A percentile compares a stretch with the other conserved stretches of the same genome.
These are phyloP conservation scores for Aphis craccivora DNA, from an alignment of 1,140 invertebrate species.

Conservation along the genomic window DNA sequence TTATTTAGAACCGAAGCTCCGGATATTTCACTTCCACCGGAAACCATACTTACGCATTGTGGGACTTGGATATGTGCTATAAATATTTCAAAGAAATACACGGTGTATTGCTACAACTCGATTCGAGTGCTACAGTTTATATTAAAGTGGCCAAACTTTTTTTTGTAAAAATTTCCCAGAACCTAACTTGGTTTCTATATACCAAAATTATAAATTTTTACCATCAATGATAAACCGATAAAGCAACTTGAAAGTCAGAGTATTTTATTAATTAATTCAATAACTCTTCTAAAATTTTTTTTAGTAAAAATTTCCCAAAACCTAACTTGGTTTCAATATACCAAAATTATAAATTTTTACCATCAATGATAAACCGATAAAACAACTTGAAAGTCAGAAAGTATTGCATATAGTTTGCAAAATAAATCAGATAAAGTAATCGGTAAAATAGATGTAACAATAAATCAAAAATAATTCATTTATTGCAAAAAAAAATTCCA, in stretches of 20 bases:
- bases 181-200: background rate
- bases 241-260: background rate
- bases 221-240: background rate
- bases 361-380: background rate
- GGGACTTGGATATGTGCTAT: background rate
- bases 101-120: background rate
- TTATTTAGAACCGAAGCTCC: slow-evolving; percentile 13
- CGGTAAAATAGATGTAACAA: background rate
- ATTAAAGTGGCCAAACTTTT: background rate
- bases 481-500: background rate
- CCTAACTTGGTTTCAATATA: background rate
- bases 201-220: background rate
- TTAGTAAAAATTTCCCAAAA: background rate
- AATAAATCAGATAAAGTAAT: slow-evolving; percentile 4
- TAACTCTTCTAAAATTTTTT: background rate
- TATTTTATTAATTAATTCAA: background rate
- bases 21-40: background rate
- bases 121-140: background rate
- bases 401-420: no score
- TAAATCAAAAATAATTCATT: background rate
- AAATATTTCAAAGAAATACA: slow-evolving; percentile 4
- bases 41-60: background rate
- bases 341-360: background rate
- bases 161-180: background rate
- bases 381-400: background rate